These are phyloP conservation scores for Podarcis siculus DNA, from an alignment of 2,797 vertebrate genomes.

Conservation along the genomic window DNA sequence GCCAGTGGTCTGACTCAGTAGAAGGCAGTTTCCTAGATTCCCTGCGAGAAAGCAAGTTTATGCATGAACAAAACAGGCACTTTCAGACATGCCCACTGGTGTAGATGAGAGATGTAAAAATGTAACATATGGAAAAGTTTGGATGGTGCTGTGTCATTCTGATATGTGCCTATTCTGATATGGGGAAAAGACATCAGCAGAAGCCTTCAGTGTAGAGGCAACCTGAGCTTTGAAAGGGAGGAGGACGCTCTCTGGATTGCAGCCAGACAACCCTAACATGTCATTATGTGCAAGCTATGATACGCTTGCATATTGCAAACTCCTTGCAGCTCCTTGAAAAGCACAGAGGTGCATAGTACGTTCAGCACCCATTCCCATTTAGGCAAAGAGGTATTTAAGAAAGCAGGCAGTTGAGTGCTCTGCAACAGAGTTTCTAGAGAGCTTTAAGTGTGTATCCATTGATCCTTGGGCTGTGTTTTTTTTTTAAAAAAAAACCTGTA, in stretches of 20 bases:
- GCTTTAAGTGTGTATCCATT: constrained; percentile 29
- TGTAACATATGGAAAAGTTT: no score
- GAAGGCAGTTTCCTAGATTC: no score
- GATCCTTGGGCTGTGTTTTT: not conserved
- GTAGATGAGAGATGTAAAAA: no score
- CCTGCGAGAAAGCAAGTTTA: no score
- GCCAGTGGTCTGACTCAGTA: no score
- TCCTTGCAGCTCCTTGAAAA: not conserved
- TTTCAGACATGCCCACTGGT: no score
- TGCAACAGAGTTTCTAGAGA: constrained; percentile 21
- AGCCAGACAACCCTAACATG: not conserved
- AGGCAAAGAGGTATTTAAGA: constrained; percentile 9
- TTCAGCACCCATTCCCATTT: constrained; percentile 1
- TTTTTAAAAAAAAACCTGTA: constrained; percentile 24
- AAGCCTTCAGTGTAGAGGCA: no score
- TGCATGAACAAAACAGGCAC: no score
- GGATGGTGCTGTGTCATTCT: no score
- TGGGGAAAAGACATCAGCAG: no score
- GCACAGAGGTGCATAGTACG: not conserved
- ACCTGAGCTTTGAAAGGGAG: not conserved
- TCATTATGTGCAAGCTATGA: not conserved
- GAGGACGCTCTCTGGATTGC: not conserved
- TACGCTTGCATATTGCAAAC: not conserved
- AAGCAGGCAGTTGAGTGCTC: constrained; percentile 9
- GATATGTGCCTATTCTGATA: no score